Evolutionary conservation across 92 coral and sea anemone species (phyloP), one percentile per base, ranked within the genome.

Genomic region (Pocillopora grandis): DNA sequence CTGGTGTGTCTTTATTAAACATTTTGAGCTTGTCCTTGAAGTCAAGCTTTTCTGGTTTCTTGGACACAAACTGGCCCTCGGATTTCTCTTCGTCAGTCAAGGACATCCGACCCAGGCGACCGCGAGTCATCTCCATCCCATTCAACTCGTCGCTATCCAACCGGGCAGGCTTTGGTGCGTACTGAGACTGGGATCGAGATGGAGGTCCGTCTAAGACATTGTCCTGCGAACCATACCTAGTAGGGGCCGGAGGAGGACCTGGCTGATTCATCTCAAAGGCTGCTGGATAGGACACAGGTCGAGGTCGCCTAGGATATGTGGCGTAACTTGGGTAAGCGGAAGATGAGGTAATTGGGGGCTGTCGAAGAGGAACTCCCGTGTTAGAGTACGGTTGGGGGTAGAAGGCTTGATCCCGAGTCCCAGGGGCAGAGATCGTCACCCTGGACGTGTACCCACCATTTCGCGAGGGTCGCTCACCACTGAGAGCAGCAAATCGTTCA

Each of bases 11-110:
- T 62, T 92, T 84, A 83, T 92, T 97, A 70, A 97, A 97, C 66
- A 97, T 76, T 85, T 97, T 97, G 88, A 94, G 93, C 85, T 97
- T 97, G 35, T 97, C 98, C 63, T 67, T 94, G 63, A 97, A 94
- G 63, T 86, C 93, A 71, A 97, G 63, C 57, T 84, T 89, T 66
- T 93, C 97, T 9, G 98, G 98, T 90, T 94, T 97, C 76, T 82
- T 88, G 58, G 91, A 80, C 66, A 80, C 91, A 20, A 95, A 94
- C 76, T 96, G 97, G 21, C 80, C 77, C 55, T 87, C 80, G 20
- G 89, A 86, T 62, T 90, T 91, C 75, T 90, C 88, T 62, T 91
- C 98, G 59, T 92, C 94, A 49, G 90, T 90, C 57, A 93, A 79
- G 10, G 97, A 93, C 58, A 93, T 74, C 73, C 97, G 88, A 17